phyloP scores from a whole-genome alignment of 2,797 vertebrate species.

The Betta splendens region DNA sequence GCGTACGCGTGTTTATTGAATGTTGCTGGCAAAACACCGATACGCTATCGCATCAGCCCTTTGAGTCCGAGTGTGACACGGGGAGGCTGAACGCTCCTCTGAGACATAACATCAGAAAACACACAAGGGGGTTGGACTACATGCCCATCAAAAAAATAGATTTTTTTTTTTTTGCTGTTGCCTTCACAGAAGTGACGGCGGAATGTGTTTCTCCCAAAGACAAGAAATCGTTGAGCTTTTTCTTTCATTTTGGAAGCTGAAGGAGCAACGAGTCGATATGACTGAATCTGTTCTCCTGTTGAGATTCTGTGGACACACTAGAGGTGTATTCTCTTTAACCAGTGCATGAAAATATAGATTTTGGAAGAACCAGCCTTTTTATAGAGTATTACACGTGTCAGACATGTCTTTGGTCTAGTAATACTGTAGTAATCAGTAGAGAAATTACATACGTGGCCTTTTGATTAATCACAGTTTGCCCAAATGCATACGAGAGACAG shows the following conservation, averaged over 20 bases:
- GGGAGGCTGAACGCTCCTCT: constrained; percentile 13
- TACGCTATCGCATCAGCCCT: constrained; percentile 36
- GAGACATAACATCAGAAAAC: constrained; percentile 7
- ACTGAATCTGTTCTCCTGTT: not conserved
- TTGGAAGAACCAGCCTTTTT: too few relatives aligned
- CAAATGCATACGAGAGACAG: too few relatives aligned
- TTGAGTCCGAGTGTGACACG: constrained; percentile 1
- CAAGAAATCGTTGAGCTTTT: constrained; percentile 14
- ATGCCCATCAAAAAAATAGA: not conserved
- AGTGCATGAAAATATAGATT: too few relatives aligned
- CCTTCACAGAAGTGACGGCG: not conserved
- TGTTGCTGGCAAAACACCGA: constrained; percentile 53
- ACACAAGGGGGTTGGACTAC: not conserved
- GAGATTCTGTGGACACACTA: not conserved
- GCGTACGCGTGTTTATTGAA: constrained; percentile 41
- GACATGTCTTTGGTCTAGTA: not conserved
- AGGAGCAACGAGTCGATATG: constrained; percentile 5
- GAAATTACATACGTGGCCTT: too few relatives aligned
- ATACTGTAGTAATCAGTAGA: too few relatives aligned
- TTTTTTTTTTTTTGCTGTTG: not conserved
- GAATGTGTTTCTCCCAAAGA: constrained; percentile 3
- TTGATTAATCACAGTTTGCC: too few relatives aligned
- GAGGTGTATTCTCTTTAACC: too few relatives aligned
- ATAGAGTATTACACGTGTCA: too few relatives aligned
- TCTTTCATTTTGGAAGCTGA: constrained; percentile 7